A percentile compares a stretch with the other conserved stretches of the same genome.
Evolutionary conservation across 2,113 vertebrate genomes (phyloP).

Genomic region (Ammodytes dubius): DNA sequence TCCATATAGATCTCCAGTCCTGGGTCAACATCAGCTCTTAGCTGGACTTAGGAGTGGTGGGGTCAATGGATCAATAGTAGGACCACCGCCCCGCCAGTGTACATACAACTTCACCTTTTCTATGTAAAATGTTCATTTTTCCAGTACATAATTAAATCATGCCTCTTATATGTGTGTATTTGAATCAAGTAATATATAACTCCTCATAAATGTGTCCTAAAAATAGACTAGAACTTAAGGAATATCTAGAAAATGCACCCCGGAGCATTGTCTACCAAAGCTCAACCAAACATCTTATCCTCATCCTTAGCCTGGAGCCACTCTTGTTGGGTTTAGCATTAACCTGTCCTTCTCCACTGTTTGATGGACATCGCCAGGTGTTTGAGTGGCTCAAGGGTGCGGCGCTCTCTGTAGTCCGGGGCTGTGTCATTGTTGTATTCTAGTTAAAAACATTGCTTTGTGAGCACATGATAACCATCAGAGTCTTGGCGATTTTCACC

Average conservation of each 20-base stretch:
- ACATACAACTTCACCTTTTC: conserved; percentile 8
- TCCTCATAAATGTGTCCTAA: neutral
- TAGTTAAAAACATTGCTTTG: conserved; percentile 42
- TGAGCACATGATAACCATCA: conserved; percentile 42
- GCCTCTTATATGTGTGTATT: neutral
- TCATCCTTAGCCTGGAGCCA: conserved; percentile 60
- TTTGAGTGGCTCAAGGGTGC: conserved; percentile 56
- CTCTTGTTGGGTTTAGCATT: conserved; percentile 51
- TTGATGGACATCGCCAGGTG: conserved; percentile 65
- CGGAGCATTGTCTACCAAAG: neutral
- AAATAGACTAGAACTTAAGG: neutral
- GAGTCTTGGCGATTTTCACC: conserved; percentile 33
- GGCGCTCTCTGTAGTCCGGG: conserved; percentile 26
- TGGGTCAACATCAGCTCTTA: conserved; percentile 79
- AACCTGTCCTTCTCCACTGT: conserved; percentile 46
- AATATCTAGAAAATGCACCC: neutral
- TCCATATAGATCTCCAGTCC: conserved; percentile 68
- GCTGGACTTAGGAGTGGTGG: conserved; percentile 52
- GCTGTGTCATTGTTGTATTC: conserved; percentile 47
- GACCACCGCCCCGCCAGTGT: conserved; percentile 23
- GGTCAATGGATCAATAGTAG: conserved; percentile 77
- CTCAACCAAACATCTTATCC: conserved; percentile 32
- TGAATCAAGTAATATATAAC: neutral
- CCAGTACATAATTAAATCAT: neutral
- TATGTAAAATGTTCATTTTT: neutral